Conservation (phyloP, 2,888 invertebrate species). For the Boloria euphrosyne region DNA sequence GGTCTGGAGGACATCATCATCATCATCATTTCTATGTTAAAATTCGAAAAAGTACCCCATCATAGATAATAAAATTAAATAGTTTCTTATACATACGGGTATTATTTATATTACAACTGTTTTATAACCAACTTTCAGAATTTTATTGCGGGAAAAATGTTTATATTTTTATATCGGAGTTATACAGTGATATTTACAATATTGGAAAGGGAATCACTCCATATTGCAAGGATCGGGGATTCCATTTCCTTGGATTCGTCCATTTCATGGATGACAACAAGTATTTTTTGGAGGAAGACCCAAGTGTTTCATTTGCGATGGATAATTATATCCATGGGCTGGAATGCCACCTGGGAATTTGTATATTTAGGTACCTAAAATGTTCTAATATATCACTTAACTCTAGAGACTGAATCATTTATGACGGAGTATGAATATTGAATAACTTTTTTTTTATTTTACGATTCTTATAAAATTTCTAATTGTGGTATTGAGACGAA, state of each 20-base stretch:
- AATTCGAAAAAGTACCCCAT: no score
- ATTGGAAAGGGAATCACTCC: slow-evolving; percentile 67
- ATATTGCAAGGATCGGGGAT: slow-evolving; percentile 63
- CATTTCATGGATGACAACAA: slow-evolving; percentile 67
- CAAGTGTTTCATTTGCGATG: slow-evolving; percentile 63
- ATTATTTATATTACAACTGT: neutral
- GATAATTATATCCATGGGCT: slow-evolving; percentile 73
- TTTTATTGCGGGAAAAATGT: slow-evolving; percentile 74
- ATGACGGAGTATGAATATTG: no score
- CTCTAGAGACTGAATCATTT: no score
- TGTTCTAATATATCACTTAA: no score
- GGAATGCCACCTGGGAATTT: slow-evolving; percentile 69
- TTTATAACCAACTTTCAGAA: slow-evolving; percentile 51
- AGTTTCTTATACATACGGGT: neutral
- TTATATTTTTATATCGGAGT: slow-evolving; percentile 69
- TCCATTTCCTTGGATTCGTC: slow-evolving; percentile 72
- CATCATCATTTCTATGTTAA: no score
- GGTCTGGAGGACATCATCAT: no score
- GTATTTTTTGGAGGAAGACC: slow-evolving; percentile 71
- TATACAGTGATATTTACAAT: slow-evolving; percentile 73
- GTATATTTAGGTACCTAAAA: slow-evolving; percentile 63
- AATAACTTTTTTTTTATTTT: no score
- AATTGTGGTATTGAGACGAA: no score
- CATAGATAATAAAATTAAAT: no score
- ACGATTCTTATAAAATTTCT: no score